phyloP scores from a whole-genome alignment of 2,888 invertebrate genomes.

The Emesis furor region DNA sequence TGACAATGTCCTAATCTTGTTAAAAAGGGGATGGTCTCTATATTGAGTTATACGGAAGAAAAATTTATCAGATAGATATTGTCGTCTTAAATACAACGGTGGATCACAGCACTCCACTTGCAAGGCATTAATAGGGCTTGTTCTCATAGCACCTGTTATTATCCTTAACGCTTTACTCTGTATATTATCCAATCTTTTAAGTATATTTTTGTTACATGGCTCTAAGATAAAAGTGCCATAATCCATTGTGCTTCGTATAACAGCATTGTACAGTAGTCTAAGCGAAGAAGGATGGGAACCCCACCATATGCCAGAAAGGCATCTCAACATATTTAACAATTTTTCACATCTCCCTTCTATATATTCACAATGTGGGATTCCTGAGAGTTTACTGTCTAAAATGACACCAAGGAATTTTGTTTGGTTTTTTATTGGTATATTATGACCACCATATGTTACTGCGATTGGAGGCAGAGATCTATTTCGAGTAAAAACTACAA shows the following conservation, averaged over 20 bases:
- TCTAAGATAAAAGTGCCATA: not conserved
- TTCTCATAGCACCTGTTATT: not conserved
- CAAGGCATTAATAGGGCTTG: not conserved
- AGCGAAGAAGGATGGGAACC: not conserved
- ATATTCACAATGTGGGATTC: not conserved
- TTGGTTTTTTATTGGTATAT: conserved; percentile 1
- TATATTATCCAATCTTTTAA: not conserved
- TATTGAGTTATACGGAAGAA: not conserved
- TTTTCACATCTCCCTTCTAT: not conserved
- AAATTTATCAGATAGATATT: conserved; percentile 15
- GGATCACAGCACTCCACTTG: not conserved
- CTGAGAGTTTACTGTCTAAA: not conserved
- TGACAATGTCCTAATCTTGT: not conserved
- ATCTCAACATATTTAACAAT: not conserved
- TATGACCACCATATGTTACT: not conserved
- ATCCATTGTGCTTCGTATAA: not conserved
- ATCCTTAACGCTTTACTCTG: not conserved
- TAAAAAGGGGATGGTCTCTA: not conserved
- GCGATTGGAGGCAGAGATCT: not conserved
- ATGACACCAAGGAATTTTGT: conserved; percentile 1
- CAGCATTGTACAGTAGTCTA: not conserved
- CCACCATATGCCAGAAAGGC: not conserved
- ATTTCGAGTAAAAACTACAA: not conserved
- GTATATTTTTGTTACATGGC: not conserved
- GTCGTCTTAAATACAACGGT: not conserved